Evolutionary conservation across 2,888 invertebrate genomes (phyloP).

Genomic region (Amaurobius ferox): DNA sequence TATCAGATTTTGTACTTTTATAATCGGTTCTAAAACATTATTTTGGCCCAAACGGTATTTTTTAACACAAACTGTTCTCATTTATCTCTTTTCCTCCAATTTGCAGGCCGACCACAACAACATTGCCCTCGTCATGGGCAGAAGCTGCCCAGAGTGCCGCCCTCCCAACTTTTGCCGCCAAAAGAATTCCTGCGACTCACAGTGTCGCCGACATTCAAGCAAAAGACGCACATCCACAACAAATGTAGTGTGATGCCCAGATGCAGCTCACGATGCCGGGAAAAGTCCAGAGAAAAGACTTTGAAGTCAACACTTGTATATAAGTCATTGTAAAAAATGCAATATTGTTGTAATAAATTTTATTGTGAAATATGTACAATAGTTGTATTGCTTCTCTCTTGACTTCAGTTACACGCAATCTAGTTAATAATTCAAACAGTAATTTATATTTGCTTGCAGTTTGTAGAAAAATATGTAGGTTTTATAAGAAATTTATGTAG

Average conservation of each 20-base stretch:
- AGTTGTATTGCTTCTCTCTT: no score
- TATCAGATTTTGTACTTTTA: no score
- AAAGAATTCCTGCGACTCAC: background rate
- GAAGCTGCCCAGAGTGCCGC: slow-evolving; percentile 48
- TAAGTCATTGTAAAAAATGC: slow-evolving; percentile 48
- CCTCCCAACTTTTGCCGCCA: slow-evolving; percentile 18
- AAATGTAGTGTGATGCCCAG: slow-evolving; percentile 34
- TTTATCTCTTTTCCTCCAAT: background rate
- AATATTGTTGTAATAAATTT: slow-evolving; percentile 57
- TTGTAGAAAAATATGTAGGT: no score
- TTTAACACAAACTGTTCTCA: background rate
- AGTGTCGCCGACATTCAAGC: slow-evolving; percentile 35
- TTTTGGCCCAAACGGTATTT: no score
- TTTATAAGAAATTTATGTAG: no score
- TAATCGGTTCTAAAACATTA: no score
- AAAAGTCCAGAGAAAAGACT: slow-evolving; percentile 8
- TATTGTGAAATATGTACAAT: slow-evolving; percentile 15
- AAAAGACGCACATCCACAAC: slow-evolving; percentile 38
- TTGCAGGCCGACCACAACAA: slow-evolving; percentile 62
- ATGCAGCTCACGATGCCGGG: background rate
- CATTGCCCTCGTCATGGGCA: slow-evolving; percentile 52
- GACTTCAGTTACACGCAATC: no score
- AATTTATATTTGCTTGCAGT: no score
- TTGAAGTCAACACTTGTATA: slow-evolving; percentile 35
- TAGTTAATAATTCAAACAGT: no score